Evolutionary conservation across 2,888 invertebrate genomes (phyloP).

Genomic region (Prenolepis imparis): DNA sequence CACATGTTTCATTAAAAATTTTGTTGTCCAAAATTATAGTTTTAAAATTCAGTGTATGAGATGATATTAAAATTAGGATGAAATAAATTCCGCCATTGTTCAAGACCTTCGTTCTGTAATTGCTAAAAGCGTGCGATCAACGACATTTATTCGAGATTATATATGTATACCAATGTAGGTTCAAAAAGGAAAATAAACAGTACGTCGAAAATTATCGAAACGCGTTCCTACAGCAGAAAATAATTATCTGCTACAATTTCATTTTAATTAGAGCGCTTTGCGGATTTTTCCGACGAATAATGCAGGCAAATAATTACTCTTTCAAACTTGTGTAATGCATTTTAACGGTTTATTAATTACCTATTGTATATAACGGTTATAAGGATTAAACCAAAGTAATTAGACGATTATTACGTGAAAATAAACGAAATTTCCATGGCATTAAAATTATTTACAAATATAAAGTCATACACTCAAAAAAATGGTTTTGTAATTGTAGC

Average conservation of each 20-base stretch:
- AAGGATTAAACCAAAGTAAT: conserved; percentile 25
- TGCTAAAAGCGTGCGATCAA: conserved; percentile 35
- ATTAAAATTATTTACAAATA: conserved; percentile 15
- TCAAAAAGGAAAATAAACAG: conserved; percentile 13
- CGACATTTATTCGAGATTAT: conserved; percentile 27
- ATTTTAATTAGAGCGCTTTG: conserved; percentile 45
- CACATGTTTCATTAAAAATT: not conserved
- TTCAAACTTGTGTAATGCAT: conserved; percentile 27
- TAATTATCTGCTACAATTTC: conserved; percentile 40
- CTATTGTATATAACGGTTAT: conserved; percentile 28
- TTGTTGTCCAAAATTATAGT: conserved; percentile 19
- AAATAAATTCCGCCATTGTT: not conserved
- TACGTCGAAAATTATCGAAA: conserved; percentile 31
- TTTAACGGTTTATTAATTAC: conserved; percentile 50
- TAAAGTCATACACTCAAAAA: no score
- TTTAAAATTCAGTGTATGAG: not conserved
- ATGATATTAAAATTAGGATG: conserved; percentile 21
- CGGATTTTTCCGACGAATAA: conserved; percentile 28
- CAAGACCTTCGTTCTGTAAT: conserved; percentile 20
- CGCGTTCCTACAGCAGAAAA: conserved; percentile 9
- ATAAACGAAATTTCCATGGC: not conserved
- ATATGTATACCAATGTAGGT: not conserved
- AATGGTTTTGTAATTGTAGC: no score
- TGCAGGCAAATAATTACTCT: conserved; percentile 42
- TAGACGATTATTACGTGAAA: conserved; percentile 10